Conservation (phyloP, 2,113 vertebrate genomes). For the Trichomycterus rosablanca region DNA sequence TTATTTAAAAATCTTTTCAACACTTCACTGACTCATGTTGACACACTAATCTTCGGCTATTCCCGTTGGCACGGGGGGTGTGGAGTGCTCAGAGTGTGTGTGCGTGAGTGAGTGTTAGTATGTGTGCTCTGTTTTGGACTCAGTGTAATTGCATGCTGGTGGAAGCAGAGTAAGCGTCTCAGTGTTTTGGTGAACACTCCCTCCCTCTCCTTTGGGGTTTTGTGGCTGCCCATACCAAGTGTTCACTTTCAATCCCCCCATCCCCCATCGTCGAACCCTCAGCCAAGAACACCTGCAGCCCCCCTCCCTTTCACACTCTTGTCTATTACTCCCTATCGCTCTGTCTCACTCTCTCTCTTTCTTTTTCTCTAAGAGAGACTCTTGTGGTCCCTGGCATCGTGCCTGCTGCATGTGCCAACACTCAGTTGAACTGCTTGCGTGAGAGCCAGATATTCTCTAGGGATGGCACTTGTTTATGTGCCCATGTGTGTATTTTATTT, state of each 20-base stretch:
- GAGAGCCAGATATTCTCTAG: constrained; percentile 53
- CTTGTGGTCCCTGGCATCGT: constrained; percentile 32
- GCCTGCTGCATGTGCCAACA: constrained; percentile 34
- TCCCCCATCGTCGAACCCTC: constrained; percentile 20
- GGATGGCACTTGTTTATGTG: constrained; percentile 19
- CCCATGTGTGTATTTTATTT: neutral
- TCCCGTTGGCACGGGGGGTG: constrained; percentile 8
- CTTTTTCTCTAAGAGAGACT: constrained; percentile 11
- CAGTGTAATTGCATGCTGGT: constrained; percentile 27
- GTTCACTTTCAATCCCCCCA: constrained; percentile 33
- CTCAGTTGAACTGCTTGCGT: constrained; percentile 29
- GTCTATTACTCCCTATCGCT: no score
- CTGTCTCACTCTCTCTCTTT: neutral
- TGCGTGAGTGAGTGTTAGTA: constrained; percentile 17
- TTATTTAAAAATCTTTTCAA: constrained; percentile 8
- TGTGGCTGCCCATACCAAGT: constrained; percentile 24
- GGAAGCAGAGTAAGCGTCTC: neutral
- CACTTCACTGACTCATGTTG: constrained; percentile 1
- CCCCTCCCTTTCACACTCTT: neutral
- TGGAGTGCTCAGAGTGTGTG: constrained; percentile 20
- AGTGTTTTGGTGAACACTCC: constrained; percentile 53
- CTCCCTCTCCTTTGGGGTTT: constrained; percentile 68
- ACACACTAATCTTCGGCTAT: constrained; percentile 27
- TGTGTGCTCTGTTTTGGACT: constrained; percentile 21
- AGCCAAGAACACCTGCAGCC: constrained; percentile 55